Conservation (phyloP, 2,113 vertebrate genomes). For the Gracilinanus agilis region DNA sequence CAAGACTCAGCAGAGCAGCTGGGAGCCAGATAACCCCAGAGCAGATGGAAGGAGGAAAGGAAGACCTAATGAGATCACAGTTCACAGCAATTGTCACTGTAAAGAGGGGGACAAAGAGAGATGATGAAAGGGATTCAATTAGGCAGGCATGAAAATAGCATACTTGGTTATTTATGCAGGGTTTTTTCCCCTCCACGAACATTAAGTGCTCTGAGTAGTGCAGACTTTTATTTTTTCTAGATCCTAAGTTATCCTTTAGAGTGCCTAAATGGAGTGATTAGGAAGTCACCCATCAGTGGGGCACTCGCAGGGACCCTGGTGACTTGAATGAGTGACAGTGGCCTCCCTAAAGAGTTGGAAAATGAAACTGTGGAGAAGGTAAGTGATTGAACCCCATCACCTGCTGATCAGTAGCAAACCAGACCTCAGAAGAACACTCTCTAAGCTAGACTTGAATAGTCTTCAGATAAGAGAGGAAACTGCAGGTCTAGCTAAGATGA, state of each 20-base stretch:
- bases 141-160: not conserved
- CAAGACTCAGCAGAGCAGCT: not conserved
- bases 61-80: not conserved
- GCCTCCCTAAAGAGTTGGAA: not conserved
- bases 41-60: not conserved
- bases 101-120: not conserved
- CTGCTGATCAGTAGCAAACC: not conserved
- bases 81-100: not conserved
- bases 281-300: not conserved
- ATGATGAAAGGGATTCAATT: conserved; percentile 6
- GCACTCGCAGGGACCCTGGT: not conserved
- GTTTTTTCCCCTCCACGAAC: not conserved
- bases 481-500: too few species aligned
- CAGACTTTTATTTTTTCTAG: not conserved
- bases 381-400: not conserved
- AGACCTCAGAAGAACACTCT: not conserved
- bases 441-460: not conserved
- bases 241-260: not conserved
- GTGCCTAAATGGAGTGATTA: not conserved
- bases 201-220: not conserved
- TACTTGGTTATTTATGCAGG: not conserved
- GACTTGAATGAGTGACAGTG: not conserved
- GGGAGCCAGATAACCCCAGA: not conserved
- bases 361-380: not conserved
- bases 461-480: not conserved